Base-by-base conservation (phyloP, 2,888 invertebrate species). In the Eupithecia inturbata region DNA sequence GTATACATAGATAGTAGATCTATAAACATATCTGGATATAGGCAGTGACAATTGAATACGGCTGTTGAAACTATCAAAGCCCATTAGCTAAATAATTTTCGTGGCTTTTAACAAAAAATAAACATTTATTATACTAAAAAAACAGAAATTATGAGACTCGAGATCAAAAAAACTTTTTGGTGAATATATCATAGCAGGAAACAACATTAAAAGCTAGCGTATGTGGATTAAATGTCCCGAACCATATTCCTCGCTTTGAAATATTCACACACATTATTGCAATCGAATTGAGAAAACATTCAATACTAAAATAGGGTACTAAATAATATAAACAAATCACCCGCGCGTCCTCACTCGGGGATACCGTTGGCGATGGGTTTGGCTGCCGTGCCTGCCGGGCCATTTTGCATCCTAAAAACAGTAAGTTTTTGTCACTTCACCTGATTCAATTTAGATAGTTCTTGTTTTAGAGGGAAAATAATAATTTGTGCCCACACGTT, bases 201-300 rank as follows among this genome's bases (percentile, higher is more conserved):
- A 88, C 83, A 83, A 83, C 81, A 82, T 81, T 78, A 80, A 28
- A 63, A 41, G 57, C 67, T 66, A 73, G 70, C 78, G 79, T 79
- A 80, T 75, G 75, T 80, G 82, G 70, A 73, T 73, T 64, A 75
- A 83, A 80, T 83, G 85, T 90, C 91, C 91, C 92, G 91, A 91
- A 91, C 89, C 70, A 78, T 49, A 86, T 89, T 91, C 88, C 91
- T 87, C 87, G 90, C 91, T 88, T 88, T 89, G 92, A 91, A 84
- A 91, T 92, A 91, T 93, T 91, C 92, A 93, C 92, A 85, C 84
- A 80, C 82, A 81, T 84, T 91, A 91, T 91, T 92, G 91, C 91
- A 87, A 85, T 82, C 82, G 78, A 84, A 80, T 78, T 76, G 79
- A 83, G 78, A 78, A 74, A 78, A 75, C 76, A 76, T 70, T 69